Percentiles rank a stretch among this genome's conserved stretches.
phyloP scores from a whole-genome alignment of 2,888 invertebrate genomes.

The Leucozona laternaria region DNA sequence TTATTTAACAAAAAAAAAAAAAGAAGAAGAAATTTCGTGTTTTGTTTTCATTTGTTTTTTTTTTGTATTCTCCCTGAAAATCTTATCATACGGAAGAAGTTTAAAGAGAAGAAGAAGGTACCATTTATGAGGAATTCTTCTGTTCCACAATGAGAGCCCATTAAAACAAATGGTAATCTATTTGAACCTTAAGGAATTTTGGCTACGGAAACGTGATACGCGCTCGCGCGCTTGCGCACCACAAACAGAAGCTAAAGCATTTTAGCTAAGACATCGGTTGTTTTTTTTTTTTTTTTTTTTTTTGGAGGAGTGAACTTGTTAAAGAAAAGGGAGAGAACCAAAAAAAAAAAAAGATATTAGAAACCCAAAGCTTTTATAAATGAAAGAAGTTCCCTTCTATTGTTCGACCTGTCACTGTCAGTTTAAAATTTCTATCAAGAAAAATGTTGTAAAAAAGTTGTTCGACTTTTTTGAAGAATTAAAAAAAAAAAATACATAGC shows the following conservation, averaged over 20 bases:
- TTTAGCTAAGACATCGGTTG: constrained; percentile 24
- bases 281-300: not conserved
- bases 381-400: constrained; percentile 6
- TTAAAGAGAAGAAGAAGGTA: constrained; percentile 4
- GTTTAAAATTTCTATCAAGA: not conserved
- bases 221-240: constrained; percentile 57
- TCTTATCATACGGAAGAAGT: constrained; percentile 56
- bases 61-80: constrained; percentile 43
- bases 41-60: constrained; percentile 60
- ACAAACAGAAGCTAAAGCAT: constrained; percentile 45
- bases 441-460: no score
- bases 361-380: constrained; percentile 55
- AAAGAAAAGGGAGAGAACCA: not conserved
- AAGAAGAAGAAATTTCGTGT: constrained; percentile 60
- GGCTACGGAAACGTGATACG: constrained; percentile 70
- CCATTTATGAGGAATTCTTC: constrained; percentile 51
- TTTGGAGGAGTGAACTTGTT: constrained; percentile 57
- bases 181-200: constrained; percentile 71
- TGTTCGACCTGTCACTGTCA: constrained; percentile 18
- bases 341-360: constrained; percentile 25
- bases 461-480: no score
- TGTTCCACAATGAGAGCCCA: constrained; percentile 55
- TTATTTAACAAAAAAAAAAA: constrained; percentile 36
- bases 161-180: constrained; percentile 63
- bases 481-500: not conserved